Evolutionary conservation across 2,113 vertebrate genomes (phyloP).

Genomic region (Oncorhynchus clarkii): DNA sequence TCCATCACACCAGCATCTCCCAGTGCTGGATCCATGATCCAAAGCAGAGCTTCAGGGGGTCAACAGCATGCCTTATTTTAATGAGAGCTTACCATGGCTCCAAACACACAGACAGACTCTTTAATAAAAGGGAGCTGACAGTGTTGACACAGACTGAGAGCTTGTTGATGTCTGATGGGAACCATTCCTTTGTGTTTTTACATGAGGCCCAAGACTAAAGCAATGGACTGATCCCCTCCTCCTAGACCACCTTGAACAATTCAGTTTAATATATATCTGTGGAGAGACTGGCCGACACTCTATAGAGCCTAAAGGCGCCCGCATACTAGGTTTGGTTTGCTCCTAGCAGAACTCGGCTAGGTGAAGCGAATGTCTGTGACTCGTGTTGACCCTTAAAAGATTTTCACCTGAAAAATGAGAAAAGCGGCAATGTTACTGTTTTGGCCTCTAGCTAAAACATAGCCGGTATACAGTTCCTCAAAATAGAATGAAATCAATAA

Average conservation of each 20-base stretch:
- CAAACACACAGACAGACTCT: no score
- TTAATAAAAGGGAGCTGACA: conserved; percentile 9
- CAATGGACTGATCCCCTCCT: conserved; percentile 2
- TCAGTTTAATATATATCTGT: conserved; percentile 3
- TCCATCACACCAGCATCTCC: background rate
- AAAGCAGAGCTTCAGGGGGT: background rate
- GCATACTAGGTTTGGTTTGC: background rate
- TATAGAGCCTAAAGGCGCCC: background rate
- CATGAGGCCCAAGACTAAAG: conserved; percentile 10
- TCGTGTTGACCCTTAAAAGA: no score
- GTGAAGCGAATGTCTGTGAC: background rate
- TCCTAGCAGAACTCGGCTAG: background rate
- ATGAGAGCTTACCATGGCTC: no score
- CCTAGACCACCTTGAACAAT: background rate
- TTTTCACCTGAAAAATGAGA: no score
- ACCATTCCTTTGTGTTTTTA: conserved; percentile 44
- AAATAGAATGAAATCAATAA: no score
- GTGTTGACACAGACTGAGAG: conserved; percentile 43
- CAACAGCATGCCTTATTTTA: no score
- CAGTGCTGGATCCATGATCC: background rate
- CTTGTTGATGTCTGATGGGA: conserved; percentile 48
- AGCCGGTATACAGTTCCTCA: no score
- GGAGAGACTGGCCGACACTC: background rate
- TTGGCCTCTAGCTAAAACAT: no score
- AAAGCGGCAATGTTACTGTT: no score